These are phyloP conservation scores for Alosa alosa DNA, from an alignment of 2,113 vertebrate species.

Conservation along the genomic window DNA sequence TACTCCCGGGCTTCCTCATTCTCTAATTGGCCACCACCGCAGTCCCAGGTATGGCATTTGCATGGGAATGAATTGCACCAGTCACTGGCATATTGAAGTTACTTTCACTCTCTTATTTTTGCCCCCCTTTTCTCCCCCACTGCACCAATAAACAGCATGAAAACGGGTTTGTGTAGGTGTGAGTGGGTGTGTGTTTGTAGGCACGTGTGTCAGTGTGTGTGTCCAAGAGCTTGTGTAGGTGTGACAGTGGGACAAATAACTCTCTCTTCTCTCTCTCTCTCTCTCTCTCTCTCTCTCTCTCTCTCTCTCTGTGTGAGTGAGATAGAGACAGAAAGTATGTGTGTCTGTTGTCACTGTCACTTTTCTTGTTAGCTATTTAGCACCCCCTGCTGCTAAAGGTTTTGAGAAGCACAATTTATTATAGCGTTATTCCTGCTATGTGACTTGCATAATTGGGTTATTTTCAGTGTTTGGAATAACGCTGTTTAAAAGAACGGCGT, in stretches of 20 bases:
- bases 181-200: not conserved
- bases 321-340: not conserved
- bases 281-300: not conserved
- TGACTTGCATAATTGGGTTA: too few species aligned
- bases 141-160: constrained; percentile 35
- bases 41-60: not conserved
- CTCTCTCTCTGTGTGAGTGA: not conserved
- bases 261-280: too few species aligned
- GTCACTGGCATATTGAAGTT: not conserved
- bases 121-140: constrained; percentile 58
- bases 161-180: not conserved
- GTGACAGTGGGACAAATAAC: too few species aligned
- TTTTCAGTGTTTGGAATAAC: not conserved
- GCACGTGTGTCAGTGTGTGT: not conserved
- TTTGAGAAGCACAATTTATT: not conserved
- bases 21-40: not conserved
- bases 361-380: not conserved
- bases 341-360: not conserved
- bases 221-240: not conserved
- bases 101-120: constrained; percentile 14
- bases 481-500: too few species aligned
- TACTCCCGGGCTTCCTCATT: not conserved
- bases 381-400: not conserved
- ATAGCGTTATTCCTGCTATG: too few species aligned
- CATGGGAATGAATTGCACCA: not conserved